Evolutionary conservation across 2,888 invertebrate genomes (phyloP), one percentile per base, ranked within the genome.

Genomic region (Lordiphosa andalusiaca): DNA sequence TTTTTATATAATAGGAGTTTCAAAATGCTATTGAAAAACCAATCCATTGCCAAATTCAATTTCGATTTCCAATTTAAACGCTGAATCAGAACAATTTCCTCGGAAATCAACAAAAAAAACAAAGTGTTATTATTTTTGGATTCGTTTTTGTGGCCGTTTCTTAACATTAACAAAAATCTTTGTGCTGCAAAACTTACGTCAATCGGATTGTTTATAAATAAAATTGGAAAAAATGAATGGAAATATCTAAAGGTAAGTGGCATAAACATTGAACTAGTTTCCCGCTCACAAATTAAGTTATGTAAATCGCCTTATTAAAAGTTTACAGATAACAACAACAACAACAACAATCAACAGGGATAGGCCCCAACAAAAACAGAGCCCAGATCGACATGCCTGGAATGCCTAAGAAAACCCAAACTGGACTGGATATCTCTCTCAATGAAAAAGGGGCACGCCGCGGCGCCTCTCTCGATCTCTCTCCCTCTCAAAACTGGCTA

Each of bases 321-420:
- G 35, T 47, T 16, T 21, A 35, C 47, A 23, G 23, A 49, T 12
- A 49, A 13, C 6, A 38, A 13, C 19, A 47, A 47, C 7, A 13
- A 16, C 16, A 16, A 38, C 7, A 23, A 13, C 19, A 47, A 47
- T 12, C 35, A 21, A 13, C 3, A 23, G 44, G 44, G 44, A 56
- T 56, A 44, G 56, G 54, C 53, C 53, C 9, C 38, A 46, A 16
- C 38, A 46, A 16, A 33, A 25, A 30, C 19, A 51, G 21, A 42
- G 12, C 21, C 6, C n/a, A 12, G 16, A 41, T 30, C 16, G 44
- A 38, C 10, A 44, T 39, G 39, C 23, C 39, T 41, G 62, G 62
- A 63, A 57, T 63, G 58, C 67, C 67, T 16, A n/a, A 7, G 37
- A 63, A 41, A 62, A 30, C 33, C 16, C 30, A 44, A 63, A 66